Evolutionary conservation across 2,113 vertebrate species (phyloP).

Genomic region (Panthera leo): DNA sequence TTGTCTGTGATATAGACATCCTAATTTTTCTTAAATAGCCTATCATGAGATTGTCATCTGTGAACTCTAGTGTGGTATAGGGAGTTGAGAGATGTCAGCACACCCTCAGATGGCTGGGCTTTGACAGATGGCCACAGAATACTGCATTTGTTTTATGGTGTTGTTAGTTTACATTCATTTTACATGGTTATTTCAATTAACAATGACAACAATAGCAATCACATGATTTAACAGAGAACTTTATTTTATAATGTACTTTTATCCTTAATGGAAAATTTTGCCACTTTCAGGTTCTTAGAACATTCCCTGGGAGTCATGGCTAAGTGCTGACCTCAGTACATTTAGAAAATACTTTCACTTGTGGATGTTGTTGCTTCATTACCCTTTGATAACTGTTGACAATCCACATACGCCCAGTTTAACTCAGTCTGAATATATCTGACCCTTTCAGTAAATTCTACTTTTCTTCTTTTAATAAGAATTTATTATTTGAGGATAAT

Average conservation of each 20-base stretch:
- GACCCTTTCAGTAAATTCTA: background rate
- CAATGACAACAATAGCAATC: background rate
- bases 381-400: conserved; percentile 16
- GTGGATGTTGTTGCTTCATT: background rate
- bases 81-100: background rate
- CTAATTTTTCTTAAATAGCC: background rate
- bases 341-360: background rate
- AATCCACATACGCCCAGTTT: background rate
- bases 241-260: background rate
- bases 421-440: background rate
- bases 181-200: background rate
- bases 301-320: background rate
- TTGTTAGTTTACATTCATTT: background rate
- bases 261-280: background rate
- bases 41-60: background rate
- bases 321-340: background rate
- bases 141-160: background rate
- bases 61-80: background rate
- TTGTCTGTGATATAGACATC: background rate
- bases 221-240: background rate
- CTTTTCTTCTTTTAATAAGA: background rate
- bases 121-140: background rate
- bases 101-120: background rate
- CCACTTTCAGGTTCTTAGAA: background rate
- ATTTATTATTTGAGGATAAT: background rate